A percentile compares a stretch with the other conserved stretches of the same genome.
phyloP scores from a whole-genome alignment of 2,797 vertebrate species.

The Clamator glandarius region DNA sequence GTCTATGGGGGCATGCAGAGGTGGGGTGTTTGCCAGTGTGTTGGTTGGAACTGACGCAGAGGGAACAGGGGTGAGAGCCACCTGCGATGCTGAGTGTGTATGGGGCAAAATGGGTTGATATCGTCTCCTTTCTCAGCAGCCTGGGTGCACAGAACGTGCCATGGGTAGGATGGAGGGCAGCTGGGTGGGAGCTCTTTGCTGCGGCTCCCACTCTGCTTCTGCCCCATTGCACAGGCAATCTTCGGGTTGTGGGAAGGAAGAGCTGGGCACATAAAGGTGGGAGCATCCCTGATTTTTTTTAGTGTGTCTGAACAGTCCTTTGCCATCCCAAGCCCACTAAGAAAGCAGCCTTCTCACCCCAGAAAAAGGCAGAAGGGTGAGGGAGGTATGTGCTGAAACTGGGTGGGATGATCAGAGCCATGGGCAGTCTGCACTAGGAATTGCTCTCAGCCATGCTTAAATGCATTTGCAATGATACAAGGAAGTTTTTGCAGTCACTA shows the following conservation, averaged over 20 bases:
- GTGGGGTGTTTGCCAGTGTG: background rate
- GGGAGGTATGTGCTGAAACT: background rate
- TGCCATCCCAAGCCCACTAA: background rate
- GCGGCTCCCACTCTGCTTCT: background rate
- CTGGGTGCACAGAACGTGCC: background rate
- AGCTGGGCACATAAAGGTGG: background rate
- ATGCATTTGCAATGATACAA: background rate
- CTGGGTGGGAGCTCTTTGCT: background rate
- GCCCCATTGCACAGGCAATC: background rate
- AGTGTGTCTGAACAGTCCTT: background rate
- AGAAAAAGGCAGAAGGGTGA: background rate
- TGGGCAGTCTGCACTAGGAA: background rate
- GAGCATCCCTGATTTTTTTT: background rate
- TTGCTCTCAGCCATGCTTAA: background rate
- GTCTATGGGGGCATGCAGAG: background rate
- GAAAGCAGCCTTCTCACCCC: background rate
- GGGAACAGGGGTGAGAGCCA: background rate
- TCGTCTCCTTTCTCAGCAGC: background rate
- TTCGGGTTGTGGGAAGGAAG: background rate
- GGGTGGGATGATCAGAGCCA: background rate
- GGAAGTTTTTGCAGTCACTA: background rate
- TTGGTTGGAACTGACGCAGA: rapidly evolving
- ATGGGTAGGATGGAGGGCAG: rapidly evolving
- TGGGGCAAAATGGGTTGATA: background rate
- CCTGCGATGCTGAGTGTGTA: rapidly evolving